phyloP scores from a whole-genome alignment of 2,797 vertebrate species.

The Cheirogaleus major region DNA sequence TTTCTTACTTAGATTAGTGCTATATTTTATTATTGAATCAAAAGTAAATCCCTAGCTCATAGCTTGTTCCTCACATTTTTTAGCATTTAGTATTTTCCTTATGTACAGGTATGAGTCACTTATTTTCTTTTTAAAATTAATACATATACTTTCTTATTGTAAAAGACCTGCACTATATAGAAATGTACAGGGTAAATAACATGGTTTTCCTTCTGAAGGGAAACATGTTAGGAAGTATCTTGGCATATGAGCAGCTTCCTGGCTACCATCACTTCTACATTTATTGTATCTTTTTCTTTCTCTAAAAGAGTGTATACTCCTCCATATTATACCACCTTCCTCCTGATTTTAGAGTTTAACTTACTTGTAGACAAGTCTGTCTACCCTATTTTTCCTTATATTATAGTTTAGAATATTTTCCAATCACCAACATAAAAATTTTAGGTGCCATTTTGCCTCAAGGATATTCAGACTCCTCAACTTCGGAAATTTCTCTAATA shows the following conservation, averaged over 20 bases:
- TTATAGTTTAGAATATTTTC: neutral
- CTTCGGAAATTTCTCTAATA: conserved; percentile 8
- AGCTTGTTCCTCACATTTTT: conserved; percentile 11
- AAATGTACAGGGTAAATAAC: neutral
- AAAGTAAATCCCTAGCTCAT: neutral
- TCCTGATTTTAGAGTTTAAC: neutral
- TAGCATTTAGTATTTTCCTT: conserved; percentile 6
- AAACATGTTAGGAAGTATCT: neutral
- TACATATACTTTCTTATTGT: neutral
- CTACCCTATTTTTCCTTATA: neutral
- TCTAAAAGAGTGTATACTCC: neutral
- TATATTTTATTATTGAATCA: neutral
- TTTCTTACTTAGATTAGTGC: neutral
- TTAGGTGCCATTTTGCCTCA: conserved; percentile 23
- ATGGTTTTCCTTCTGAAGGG: neutral
- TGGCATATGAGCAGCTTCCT: neutral
- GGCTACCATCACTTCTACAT: neutral
- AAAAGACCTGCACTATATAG: neutral
- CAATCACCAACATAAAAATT: neutral
- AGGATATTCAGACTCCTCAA: neutral
- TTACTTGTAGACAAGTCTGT: neutral
- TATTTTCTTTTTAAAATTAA: neutral
- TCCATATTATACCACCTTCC: neutral
- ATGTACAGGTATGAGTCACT: neutral
- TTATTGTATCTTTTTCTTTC: neutral